phyloP scores from a whole-genome alignment of 2,797 vertebrate species.

The Hippoglossus hippoglossus region DNA sequence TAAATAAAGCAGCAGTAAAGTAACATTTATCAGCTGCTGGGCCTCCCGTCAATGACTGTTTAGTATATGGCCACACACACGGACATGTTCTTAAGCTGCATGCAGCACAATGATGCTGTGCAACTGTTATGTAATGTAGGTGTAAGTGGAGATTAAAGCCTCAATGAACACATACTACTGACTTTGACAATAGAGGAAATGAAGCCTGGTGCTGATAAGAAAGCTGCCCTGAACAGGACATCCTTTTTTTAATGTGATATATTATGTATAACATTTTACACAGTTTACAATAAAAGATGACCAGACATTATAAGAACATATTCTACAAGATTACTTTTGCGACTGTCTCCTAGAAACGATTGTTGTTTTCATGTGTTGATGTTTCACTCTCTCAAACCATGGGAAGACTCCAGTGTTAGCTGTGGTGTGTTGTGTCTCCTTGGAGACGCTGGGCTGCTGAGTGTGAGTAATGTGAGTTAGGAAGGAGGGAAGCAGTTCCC shows the following conservation, averaged over 20 bases:
- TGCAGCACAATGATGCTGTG: neutral
- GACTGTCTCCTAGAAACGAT: conserved; percentile 22
- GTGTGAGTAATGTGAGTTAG: conserved; percentile 47
- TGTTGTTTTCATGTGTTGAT: conserved; percentile 16
- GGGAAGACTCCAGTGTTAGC: conserved; percentile 11
- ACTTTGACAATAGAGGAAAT: neutral
- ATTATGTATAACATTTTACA: neutral
- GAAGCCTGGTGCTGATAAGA: neutral
- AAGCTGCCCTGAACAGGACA: neutral
- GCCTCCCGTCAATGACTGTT: neutral
- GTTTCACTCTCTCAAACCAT: neutral
- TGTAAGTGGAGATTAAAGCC: neutral
- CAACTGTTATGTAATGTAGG: neutral
- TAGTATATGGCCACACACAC: neutral
- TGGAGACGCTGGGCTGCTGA: conserved; percentile 42
- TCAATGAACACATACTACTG: neutral
- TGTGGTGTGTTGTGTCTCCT: conserved; percentile 59
- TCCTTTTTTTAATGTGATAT: neutral
- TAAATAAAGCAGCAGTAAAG: neutral
- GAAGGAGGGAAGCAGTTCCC: neutral
- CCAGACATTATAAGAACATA: no score
- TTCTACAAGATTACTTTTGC: neutral
- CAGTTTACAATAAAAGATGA: neutral
- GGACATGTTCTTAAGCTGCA: neutral
- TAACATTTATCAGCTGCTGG: conserved; percentile 9